phyloP scores from a whole-genome alignment of 2,797 vertebrate genomes.

The Pachyuromys duprasi region DNA sequence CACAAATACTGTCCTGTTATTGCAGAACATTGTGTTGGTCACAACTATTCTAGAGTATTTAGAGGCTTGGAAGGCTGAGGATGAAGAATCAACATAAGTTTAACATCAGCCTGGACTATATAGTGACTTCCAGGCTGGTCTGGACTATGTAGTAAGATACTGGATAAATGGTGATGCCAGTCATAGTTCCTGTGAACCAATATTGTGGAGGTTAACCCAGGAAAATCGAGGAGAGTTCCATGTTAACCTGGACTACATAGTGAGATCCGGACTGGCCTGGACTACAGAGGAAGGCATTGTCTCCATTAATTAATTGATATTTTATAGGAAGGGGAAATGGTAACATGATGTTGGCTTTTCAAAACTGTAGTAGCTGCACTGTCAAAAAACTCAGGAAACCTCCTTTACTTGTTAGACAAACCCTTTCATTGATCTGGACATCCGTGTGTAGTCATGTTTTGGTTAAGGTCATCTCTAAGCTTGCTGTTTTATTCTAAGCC shows the following conservation, averaged over 20 bases:
- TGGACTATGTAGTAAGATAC: background rate
- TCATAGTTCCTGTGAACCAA: background rate
- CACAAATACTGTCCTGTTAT: background rate
- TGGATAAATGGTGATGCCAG: background rate
- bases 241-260: background rate
- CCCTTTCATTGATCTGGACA: background rate
- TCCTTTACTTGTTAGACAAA: constrained; percentile 34
- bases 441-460: background rate
- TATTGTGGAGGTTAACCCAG: background rate
- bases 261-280: background rate
- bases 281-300: background rate
- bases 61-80: background rate
- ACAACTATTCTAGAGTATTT: constrained; percentile 18
- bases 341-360: constrained; percentile 16
- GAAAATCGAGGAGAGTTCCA: background rate
- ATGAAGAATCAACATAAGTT: background rate
- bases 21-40: background rate
- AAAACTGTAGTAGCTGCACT: background rate
- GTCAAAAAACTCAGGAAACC: constrained; percentile 17
- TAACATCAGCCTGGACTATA: background rate
- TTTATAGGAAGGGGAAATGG: constrained; percentile 14
- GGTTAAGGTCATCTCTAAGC: background rate
- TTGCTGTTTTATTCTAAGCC: background rate
- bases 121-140: background rate
- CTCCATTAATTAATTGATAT: background rate